Base-by-base conservation (phyloP, 2,797 vertebrate genomes). In the Otus scops region DNA sequence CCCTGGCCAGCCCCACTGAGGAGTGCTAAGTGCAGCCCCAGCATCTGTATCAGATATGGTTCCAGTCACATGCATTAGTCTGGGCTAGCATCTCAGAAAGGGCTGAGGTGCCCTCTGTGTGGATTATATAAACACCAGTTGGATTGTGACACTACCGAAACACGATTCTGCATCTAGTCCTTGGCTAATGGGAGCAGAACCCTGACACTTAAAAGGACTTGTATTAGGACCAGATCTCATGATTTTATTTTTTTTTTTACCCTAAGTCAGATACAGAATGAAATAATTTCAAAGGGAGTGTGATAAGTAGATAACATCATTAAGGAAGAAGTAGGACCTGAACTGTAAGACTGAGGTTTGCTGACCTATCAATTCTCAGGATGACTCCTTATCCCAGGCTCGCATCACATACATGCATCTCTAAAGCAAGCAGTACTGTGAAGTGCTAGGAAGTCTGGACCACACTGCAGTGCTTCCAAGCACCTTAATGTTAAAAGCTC, bases 11-110 rank as follows among this genome's bases (percentile, higher is more conserved):
- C 19, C n/a, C 26, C 7, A 5, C 53, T 15, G 21, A 50, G 54
- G 20, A 45, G 13, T 3, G 0, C 19, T 6, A 28, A 64, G 47
- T 11, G 17, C 54, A 74, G 51, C 43, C 69, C 22, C 73, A 43
- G 30, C 34, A 79, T 4, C 53, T 7, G 0, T 6, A 6, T 1
- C 9, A 9, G 7, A 19, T 34, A 28, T 0, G 0, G 34, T 54
- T 34, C 43, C 7, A 3, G 26, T n/a, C 27, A 11, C 0, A 0
- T 47, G 27, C 20, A 3, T 15, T 39, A 21, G 9, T 26, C 34
- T 57, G 56, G 56, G 64, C 30, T 19, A 32, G 19, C 17, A 32
- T 4, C 63, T 80, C 56, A 27, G 13, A 69, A 87, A 65, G 54
- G 39, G 51, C 36, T 0, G 0, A 30, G 26, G 26, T 59, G 34